Base-by-base conservation (phyloP, 1,140 invertebrate species). In the Anthonomus grandis region DNA sequence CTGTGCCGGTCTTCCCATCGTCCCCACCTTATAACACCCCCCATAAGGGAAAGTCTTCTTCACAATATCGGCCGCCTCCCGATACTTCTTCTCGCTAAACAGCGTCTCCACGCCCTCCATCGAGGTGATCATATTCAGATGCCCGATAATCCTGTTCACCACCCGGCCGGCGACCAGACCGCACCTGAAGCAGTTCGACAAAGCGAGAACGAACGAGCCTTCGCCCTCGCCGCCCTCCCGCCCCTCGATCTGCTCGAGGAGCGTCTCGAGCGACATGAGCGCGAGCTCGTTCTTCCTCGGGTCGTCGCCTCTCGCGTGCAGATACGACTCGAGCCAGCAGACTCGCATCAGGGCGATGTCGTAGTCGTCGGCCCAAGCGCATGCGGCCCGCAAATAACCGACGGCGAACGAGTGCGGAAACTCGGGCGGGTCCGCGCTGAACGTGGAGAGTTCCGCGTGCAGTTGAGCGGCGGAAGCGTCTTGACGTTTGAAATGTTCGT, bases 11-110 rank as follows among this genome's bases (percentile, higher is more conserved):
- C 79, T 76, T 57, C 80, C 77, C 57, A 70, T 69, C 58, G 64
- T 64, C 2, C 70, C 70, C 17, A 57, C 62, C 39, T 60, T 66
- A 15, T 49, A 51, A 18, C 62, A 56, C 37, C 77, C 75, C 53
- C 74, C 74, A 52, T 73, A 75, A 38, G 45, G 45, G 49, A 74
- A 74, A 9, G 73, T 70, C 72, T 85, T 80, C 65, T 81, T 80
- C 45, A 90, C 73, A 62, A 88, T 84, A 3, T 72, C 68, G 6
- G 83, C 73, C 0, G 88, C 76, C 64, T 86, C 81, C n/a, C 79
- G 70, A 68, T 84, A 88, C 50, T 79, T 77, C 56, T 83, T 77
- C 6, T 77, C 72, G 4, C 83, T 77, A 65, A 83, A 85, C 0
- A 87, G 69, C 50, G 78, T 75, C 64, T 83, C 75, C 4, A 83